These are phyloP conservation scores for Australoheros scitulus DNA, from an alignment of 2,113 vertebrate genomes.

Conservation along the genomic window DNA sequence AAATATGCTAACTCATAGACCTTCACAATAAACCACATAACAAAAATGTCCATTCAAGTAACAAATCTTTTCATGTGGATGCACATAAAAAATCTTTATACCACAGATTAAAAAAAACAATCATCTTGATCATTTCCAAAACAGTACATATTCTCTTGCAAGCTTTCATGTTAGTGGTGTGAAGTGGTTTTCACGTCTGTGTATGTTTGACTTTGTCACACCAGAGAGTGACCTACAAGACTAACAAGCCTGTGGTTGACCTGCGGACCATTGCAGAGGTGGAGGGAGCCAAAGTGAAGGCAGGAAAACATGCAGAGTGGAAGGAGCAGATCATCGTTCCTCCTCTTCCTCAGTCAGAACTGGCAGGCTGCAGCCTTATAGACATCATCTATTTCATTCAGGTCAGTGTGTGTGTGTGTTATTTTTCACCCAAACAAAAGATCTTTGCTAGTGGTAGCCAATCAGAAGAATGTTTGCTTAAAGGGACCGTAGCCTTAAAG, in stretches of 20 bases:
- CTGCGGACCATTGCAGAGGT: conserved; percentile 93
- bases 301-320: conserved; percentile 93
- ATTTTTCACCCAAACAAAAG: background rate
- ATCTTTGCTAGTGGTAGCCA: background rate
- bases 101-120: background rate
- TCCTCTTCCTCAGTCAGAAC: conserved; percentile 90
- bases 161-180: background rate
- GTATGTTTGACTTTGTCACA: background rate
- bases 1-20: background rate
- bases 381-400: conserved; percentile 96
- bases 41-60: background rate
- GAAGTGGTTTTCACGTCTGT: background rate
- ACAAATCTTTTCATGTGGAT: background rate
- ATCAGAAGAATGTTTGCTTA: background rate
- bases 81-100: background rate
- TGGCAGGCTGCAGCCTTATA: conserved; percentile 92
- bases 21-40: too few relatives aligned
- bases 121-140: background rate
- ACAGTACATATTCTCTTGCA: background rate
- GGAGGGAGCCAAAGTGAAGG: conserved; percentile 91
- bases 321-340: conserved; percentile 95
- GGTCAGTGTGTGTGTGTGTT: conserved; percentile 65
- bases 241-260: conserved; percentile 89
- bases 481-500: background rate
- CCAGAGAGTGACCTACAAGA: conserved; percentile 95